Evolutionary conservation across 2,888 invertebrate species (phyloP), one percentile per base, ranked within the genome.

Genomic region (Carterocephalus palaemon): DNA sequence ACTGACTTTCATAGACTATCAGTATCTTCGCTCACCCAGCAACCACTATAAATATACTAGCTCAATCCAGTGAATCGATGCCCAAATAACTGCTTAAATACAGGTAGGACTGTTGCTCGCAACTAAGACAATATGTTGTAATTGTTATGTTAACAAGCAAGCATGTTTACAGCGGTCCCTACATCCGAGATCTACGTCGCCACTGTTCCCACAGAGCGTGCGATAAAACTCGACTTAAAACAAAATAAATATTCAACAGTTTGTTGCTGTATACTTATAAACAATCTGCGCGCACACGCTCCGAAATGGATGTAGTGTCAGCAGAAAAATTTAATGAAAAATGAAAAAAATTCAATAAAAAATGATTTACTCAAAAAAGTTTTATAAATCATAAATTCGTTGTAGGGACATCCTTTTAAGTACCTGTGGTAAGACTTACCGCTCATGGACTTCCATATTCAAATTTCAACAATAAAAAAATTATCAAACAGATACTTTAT

Each of bases 241-340:
- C 75, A 83, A 84, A 85, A 84, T 84, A 84, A 85, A 85, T 85
- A 83, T 84, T 76, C 77, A 80, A 75, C 78, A 74, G 73, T 72
- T 74, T 72, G 70, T 74, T 59, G 70, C 66, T 74, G 70, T 81
- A 82, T 81, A 82, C 79, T 80, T 75, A 70, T 81, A 83, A 83
- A 82, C 80, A 83, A 78, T 70, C 69, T 52, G 64, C 56, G 64
- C 64, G 62, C 73, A 67, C 69, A 79, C 78, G 77, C 71, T 75
- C 67, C 72, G 69, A 58, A 34, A 48, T 45, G 41, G 10, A 19
- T 0, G 70, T 72, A 72, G 46, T 26, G 73, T 53, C 38, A 54
- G 65, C 62, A 70, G n/a, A 36, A 3, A 36, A 36, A 19, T 4
- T 12, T 6, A 20, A 8, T 0, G 4, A 8, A 23, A 22, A 13